These are phyloP conservation scores for Aphelocoma californica DNA, from an alignment of 2,797 vertebrate species.

Conservation along the genomic window DNA sequence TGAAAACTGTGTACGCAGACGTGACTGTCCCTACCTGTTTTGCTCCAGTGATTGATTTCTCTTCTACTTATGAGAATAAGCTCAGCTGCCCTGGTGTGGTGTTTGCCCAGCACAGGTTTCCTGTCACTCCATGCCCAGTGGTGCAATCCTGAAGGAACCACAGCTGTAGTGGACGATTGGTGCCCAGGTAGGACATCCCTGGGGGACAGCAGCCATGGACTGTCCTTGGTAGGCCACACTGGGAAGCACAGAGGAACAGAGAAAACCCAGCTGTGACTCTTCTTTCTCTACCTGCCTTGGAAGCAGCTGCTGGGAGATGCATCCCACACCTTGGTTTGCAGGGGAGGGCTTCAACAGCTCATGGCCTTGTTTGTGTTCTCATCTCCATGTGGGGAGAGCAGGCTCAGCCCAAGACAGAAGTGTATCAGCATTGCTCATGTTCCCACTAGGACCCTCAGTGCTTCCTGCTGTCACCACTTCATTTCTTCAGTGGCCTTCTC, in stretches of 20 bases:
- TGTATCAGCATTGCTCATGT: neutral
- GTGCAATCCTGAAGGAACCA: neutral
- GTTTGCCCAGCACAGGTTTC: neutral
- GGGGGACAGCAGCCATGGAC: neutral
- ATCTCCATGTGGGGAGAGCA: neutral
- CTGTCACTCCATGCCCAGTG: neutral
- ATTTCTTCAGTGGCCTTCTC: neutral
- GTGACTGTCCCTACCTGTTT: neutral
- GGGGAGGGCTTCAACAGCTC: neutral
- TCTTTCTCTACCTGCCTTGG: neutral
- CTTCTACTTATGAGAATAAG: neutral
- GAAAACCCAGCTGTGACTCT: neutral
- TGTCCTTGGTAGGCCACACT: neutral
- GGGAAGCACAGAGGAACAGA: neutral
- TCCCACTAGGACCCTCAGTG: neutral
- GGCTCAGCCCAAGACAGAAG: neutral
- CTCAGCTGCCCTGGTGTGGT: neutral
- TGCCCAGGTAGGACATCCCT: neutral
- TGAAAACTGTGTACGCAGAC: slow-evolving; percentile 33
- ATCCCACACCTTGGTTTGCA: neutral
- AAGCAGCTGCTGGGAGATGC: neutral
- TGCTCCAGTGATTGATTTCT: neutral
- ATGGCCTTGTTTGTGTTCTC: neutral
- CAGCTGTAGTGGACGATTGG: rapidly evolving
- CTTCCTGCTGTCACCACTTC: neutral